Base-by-base conservation (phyloP, 2,797 vertebrate genomes). In the Microctenopoma steveboyesi region DNA sequence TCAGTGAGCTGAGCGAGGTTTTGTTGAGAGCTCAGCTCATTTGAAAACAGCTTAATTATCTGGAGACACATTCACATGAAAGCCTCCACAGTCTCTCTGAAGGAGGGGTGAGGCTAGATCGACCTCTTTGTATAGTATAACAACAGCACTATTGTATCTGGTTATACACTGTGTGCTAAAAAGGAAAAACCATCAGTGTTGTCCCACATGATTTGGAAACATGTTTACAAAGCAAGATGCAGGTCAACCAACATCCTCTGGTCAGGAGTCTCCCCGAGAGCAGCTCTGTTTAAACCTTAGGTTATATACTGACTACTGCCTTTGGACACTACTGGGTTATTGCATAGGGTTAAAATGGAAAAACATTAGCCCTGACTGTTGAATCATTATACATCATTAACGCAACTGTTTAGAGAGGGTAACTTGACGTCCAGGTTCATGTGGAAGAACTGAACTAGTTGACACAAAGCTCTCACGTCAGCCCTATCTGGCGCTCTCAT, bases 11-110 rank as follows among this genome's bases (percentile, higher is more conserved):
- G 67, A 65, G 64, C 5, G 42, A 43, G 67, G 51, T 51, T 83
- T 76, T 62, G 51, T 71, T 61, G 48, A 28, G 71, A 30, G 68
- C 57, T 68, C 65, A 45, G 55, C 62, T 78, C 40, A 72, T 69
- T 56, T 50, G 43, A 56, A 25, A 71, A 33, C 61, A 66, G 63
- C 69, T 76, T 79, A 55, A 69, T 86, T 81, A 85, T 75, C 62
- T 54, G 15, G 59, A 64, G 63, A 73, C 58, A 64, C 67, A 64
- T 35, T 52, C 12, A 18, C 49, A 30, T 49, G 47, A 64, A 63
- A 72, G 47, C 50, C 60, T 69, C 50, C 64, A 62, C 58, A 56
- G 45, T 22, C 39, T 33, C 9, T 72, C 43, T 35, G 58, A 52
- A 35, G 33, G 18, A 66, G 46, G 14, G 55, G 18, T 64, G 57